Conservation (phyloP, 2,113 vertebrate genomes). For the Rhinichthys klamathensis region DNA sequence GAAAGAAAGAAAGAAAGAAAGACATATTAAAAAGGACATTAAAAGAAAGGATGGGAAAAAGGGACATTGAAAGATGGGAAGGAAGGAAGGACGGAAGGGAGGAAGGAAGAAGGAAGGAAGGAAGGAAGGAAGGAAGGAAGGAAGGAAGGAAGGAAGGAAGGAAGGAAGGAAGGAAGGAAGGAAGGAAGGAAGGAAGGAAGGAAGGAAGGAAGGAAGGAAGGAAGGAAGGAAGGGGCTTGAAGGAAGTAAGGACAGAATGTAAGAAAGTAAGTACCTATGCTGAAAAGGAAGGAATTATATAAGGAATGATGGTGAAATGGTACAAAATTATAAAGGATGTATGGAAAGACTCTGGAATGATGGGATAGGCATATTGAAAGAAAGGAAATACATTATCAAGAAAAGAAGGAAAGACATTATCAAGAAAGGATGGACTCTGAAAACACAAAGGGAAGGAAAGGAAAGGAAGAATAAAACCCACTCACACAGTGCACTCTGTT, state of each 20-base stretch:
- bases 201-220: background rate
- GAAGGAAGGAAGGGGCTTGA: too few relatives aligned
- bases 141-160: too few relatives aligned
- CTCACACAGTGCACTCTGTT: conserved; percentile 7
- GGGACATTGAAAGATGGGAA: too few relatives aligned
- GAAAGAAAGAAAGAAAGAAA: background rate
- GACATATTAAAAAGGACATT: too few relatives aligned
- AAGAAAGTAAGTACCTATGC: too few relatives aligned
- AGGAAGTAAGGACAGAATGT: background rate
- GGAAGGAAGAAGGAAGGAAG: too few relatives aligned
- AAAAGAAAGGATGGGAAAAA: background rate
- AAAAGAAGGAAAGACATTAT: background rate
- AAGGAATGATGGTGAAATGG: background rate
- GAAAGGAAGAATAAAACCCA: background rate
- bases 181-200: background rate
- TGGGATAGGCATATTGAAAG: too few relatives aligned
- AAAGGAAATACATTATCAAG: background rate
- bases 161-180: background rate
- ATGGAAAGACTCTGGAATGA: background rate
- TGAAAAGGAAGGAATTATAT: background rate
- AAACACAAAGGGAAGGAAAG: background rate
- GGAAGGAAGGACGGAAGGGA: background rate
- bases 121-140: too few relatives aligned
- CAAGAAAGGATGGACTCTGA: background rate
- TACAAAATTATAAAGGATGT: background rate